Percentiles rank a stretch among this genome's conserved stretches.
These are phyloP conservation scores for Paraescarpia echinospica DNA, from an alignment of 1,140 invertebrate species.

Conservation along the genomic window DNA sequence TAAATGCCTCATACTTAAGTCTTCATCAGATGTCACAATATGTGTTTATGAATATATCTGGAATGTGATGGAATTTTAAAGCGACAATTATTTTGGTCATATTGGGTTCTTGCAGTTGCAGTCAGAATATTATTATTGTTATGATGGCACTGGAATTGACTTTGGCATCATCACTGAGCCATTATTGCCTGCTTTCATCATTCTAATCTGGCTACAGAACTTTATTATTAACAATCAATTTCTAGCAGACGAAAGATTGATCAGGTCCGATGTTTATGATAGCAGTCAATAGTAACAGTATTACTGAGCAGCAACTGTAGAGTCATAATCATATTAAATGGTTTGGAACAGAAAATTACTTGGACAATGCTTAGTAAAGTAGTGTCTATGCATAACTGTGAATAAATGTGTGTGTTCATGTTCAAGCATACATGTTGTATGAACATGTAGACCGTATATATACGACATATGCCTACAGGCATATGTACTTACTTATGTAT, in stretches of 20 bases:
- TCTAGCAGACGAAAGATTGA: slow-evolving; percentile 1
- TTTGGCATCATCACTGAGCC: neutral
- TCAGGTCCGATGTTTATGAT: neutral
- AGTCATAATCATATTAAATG: neutral
- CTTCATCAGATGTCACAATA: neutral
- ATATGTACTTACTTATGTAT: neutral
- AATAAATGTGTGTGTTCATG: neutral
- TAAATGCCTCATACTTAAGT: neutral
- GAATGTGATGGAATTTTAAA: neutral
- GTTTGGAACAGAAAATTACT: neutral
- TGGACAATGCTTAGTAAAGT: neutral
- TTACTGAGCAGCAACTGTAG: neutral
- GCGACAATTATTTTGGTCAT: neutral
- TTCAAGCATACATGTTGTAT: neutral
- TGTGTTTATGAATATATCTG: neutral
- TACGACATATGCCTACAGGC: too few species aligned
- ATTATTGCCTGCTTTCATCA: neutral
- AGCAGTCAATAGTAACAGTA: neutral
- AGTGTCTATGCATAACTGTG: neutral
- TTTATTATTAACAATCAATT: slow-evolving; percentile 2
- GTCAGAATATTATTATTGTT: neutral
- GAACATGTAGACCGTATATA: neutral
- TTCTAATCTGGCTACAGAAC: neutral
- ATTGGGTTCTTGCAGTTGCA: neutral
- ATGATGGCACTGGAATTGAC: neutral